Evolutionary conservation across 2,797 vertebrate species (phyloP).

Genomic region (Myripristis murdjan): DNA sequence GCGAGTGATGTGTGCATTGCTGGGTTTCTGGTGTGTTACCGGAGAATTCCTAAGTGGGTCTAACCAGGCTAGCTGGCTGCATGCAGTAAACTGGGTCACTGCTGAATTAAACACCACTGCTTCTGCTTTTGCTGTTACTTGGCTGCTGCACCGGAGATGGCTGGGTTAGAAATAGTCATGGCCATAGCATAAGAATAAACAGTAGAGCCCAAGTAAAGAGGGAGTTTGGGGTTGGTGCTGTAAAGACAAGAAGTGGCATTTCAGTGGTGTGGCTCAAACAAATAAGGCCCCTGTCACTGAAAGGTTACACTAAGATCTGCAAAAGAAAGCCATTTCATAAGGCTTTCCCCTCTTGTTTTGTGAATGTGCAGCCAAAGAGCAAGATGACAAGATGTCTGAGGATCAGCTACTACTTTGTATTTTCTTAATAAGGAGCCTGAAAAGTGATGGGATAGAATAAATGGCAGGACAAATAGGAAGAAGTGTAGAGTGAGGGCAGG

Average conservation of each 20-base stretch:
- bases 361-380: slow-evolving; percentile 3
- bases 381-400: slow-evolving; percentile 35
- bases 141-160: slow-evolving; percentile 45
- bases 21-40: slow-evolving; percentile 51
- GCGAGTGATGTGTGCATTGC: slow-evolving; percentile 12
- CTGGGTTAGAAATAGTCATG: slow-evolving; percentile 66
- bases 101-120: slow-evolving; percentile 78
- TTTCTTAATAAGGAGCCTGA: slow-evolving; percentile 15
- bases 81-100: slow-evolving; percentile 78
- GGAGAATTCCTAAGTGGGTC: slow-evolving; percentile 69
- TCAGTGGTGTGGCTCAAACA: slow-evolving; percentile 52
- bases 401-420: slow-evolving; percentile 6
- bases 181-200: slow-evolving; percentile 47
- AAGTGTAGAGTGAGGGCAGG: neutral
- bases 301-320: slow-evolving; percentile 64
- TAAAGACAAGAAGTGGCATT: slow-evolving; percentile 50
- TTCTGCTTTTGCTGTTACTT: slow-evolving; percentile 47
- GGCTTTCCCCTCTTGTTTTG: slow-evolving; percentile 10
- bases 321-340: slow-evolving; percentile 19
- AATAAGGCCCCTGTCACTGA: slow-evolving; percentile 41
- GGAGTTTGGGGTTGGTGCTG: slow-evolving; percentile 23
- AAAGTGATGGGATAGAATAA: neutral
- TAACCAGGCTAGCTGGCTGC: slow-evolving; percentile 55
- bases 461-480: slow-evolving; percentile 25
- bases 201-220: slow-evolving; percentile 9